Base-by-base conservation (phyloP, 2,113 vertebrate species). In the Ctenodactylus gundi region DNA sequence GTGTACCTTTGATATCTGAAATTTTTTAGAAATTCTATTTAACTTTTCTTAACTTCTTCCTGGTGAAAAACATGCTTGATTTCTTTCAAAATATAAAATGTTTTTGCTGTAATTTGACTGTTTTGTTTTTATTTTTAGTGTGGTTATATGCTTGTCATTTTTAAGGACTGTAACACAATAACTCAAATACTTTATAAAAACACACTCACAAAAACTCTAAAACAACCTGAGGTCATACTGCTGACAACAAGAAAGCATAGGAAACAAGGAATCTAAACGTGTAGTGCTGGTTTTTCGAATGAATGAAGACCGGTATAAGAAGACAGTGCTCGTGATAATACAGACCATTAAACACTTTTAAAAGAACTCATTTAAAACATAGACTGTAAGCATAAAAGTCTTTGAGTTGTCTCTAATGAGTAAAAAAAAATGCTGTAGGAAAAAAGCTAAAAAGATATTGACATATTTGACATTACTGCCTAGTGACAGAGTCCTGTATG, bases 11-110 rank as follows among this genome's bases (percentile, higher is more conserved):
- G n/a, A 73, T 31, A 70, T 58, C n/a, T 81, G 11, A 51, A 51
- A 68, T 84, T 62, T 68, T 95, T 78, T 17, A 80, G 8, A 83
- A 93, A 75, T 86, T 6, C 39, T 10, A 57, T 29, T 34, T 55
- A 89, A 93, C 29, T 73, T 80, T 93, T 25, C 7, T 36, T 86
- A 94, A 21, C 60, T 87, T 95, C 25, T 80, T 90, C 7, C 76
- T 67, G 39, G 93, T 88, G 67, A 8, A 76, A 95, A 64, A 2
- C 3, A 39, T 88, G 21, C 7, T 82, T 90, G 41, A 23, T 83
- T 75, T 49, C 7, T 65, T 70, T 51, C 3, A 90, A 84, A 94
- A 81, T 67, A 51, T 81, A 82, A 81, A 78, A 41, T 58, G 15
- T 46, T 82, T 95, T 88, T 60, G 36, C 17, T n/a, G 36, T 90